These are phyloP conservation scores for Acanthis flammea DNA, from an alignment of 2,797 vertebrate species.

Conservation along the genomic window DNA sequence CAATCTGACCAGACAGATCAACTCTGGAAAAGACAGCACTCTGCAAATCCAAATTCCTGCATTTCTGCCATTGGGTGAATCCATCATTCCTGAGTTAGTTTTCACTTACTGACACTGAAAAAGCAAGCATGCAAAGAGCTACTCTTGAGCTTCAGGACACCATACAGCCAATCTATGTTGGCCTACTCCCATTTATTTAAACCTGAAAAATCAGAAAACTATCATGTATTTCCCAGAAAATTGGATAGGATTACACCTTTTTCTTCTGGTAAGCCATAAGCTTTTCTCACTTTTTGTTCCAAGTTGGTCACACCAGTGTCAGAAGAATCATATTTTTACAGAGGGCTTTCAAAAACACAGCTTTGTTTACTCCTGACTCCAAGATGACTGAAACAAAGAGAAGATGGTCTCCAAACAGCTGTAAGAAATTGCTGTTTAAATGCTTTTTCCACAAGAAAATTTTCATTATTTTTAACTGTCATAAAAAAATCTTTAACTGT, in stretches of 20 bases:
- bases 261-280: not conserved
- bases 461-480: constrained; percentile 2
- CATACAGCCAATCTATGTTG: not conserved
- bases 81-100: not conserved
- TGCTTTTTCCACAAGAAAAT: not conserved
- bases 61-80: not conserved
- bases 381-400: not conserved
- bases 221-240: accelerated
- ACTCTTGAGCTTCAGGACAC: not conserved
- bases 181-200: not conserved
- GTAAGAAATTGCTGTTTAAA: not conserved
- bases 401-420: not conserved
- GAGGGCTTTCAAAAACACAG: not conserved
- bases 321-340: not conserved
- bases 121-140: not conserved
- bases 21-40: not conserved
- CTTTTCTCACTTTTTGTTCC: not conserved
- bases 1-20: not conserved
- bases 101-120: not conserved
- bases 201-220: not conserved
- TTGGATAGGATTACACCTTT: not conserved
- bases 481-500: not conserved
- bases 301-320: not conserved
- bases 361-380: not conserved
- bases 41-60: not conserved